Conservation (phyloP, 2,888 invertebrate genomes). For the Diadromus collaris region DNA sequence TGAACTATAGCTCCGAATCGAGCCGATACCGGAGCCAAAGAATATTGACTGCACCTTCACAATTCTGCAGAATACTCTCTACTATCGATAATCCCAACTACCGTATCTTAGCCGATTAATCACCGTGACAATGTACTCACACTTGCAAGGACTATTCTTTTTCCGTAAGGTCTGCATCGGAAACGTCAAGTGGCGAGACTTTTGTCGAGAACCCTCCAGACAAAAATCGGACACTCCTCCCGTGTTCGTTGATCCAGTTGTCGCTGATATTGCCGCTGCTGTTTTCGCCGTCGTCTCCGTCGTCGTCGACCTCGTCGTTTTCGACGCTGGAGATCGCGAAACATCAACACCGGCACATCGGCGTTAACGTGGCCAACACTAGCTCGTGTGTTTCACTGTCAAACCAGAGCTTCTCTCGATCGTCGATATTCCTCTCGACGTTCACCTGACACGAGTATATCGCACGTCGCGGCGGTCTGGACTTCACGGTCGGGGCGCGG, state of each 20-base stretch:
- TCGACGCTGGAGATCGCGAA: conserved; percentile 45
- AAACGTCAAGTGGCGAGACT: conserved; percentile 58
- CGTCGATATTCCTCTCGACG: conserved; percentile 16
- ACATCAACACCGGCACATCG: conserved; percentile 60
- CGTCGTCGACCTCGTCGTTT: conserved; percentile 38
- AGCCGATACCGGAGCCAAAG: neutral
- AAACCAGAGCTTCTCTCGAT: conserved; percentile 38
- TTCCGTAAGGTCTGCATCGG: conserved; percentile 95
- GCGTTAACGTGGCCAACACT: conserved; percentile 41
- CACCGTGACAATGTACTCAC: conserved; percentile 85
- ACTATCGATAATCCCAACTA: too few relatives aligned
- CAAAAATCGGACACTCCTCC: conserved; percentile 24
- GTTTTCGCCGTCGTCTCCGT: conserved; percentile 36
- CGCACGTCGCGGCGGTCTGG: neutral
- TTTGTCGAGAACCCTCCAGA: conserved; percentile 34
- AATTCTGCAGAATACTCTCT: neutral
- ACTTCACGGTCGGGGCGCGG: neutral
- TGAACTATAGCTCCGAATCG: neutral
- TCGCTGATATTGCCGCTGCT: conserved; percentile 18
- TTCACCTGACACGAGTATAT: neutral
- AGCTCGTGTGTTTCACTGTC: conserved; percentile 48
- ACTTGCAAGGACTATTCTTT: conserved; percentile 96
- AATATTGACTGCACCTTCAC: neutral
- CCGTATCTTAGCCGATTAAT: neutral
- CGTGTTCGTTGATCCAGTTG: conserved; percentile 18